Conservation (phyloP, 2,797 vertebrate species). For the Squalus acanthias region DNA sequence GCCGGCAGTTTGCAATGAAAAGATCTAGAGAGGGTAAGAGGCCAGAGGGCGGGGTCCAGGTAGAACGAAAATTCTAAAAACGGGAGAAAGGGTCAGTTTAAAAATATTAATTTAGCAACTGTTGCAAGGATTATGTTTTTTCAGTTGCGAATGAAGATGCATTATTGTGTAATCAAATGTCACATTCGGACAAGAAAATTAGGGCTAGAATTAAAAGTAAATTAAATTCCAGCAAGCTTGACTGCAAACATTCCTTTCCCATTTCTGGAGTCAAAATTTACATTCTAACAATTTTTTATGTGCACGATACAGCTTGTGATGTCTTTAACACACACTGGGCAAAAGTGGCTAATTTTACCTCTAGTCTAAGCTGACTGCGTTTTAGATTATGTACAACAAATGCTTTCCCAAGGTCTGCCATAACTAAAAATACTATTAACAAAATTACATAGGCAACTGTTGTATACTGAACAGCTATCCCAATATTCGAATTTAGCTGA, state of each 20-base stretch:
- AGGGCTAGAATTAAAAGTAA: neutral
- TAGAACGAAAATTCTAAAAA: too few relatives aligned
- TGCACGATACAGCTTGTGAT: neutral
- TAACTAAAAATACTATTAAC: neutral
- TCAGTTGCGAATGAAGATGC: neutral
- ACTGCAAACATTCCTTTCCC: neutral
- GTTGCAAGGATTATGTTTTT: neutral
- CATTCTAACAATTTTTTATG: neutral
- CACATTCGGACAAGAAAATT: neutral
- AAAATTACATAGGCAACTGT: neutral
- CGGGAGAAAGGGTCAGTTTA: too few relatives aligned
- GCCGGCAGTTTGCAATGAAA: too few relatives aligned
- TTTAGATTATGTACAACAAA: neutral
- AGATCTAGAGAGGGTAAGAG: too few relatives aligned
- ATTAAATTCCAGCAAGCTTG: neutral
- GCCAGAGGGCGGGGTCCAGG: too few relatives aligned
- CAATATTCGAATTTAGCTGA: neutral
- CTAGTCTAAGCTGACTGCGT: too few relatives aligned
- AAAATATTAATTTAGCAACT: neutral
- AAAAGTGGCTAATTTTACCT: too few relatives aligned
- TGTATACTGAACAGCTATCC: neutral
- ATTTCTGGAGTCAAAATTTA: neutral
- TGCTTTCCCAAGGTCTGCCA: neutral
- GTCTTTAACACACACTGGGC: neutral
- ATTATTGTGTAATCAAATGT: neutral